Conservation (phyloP, 2,113 vertebrate genomes). For the Xerus inauris region DNA sequence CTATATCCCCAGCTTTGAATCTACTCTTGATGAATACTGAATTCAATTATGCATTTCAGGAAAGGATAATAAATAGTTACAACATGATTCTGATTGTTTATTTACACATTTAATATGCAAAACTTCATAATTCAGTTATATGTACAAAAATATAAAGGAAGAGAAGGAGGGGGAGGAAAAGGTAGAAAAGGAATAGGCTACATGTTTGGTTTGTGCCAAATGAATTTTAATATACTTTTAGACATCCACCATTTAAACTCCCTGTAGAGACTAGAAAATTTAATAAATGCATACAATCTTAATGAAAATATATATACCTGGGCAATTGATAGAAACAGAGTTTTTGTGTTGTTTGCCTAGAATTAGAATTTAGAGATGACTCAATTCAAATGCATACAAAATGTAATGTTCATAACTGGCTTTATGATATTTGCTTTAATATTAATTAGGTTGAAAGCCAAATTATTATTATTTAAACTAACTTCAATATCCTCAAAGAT, state of each 20-base stretch:
- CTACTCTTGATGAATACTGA: background rate
- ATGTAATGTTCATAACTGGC: background rate
- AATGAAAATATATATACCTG: background rate
- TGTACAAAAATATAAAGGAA: background rate
- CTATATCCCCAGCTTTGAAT: background rate
- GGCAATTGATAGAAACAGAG: background rate
- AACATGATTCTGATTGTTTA: background rate
- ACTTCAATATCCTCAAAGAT: background rate
- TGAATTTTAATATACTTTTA: conserved; percentile 31
- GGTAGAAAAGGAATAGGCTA: background rate
- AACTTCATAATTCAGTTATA: background rate
- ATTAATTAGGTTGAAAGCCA: background rate
- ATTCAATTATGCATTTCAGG: background rate
- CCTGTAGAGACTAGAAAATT: background rate
- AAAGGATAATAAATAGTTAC: background rate
- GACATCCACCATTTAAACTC: conserved; percentile 32
- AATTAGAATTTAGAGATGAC: background rate
- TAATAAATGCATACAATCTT: background rate
- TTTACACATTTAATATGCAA: background rate
- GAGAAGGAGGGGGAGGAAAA: background rate
- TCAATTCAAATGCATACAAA: background rate
- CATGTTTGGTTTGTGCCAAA: background rate
- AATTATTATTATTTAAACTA: background rate
- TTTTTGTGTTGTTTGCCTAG: background rate
- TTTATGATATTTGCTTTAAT: background rate